Evolutionary conservation across 2,113 vertebrate genomes (phyloP), one percentile per base, ranked within the genome.

Genomic region (Girardinichthys multiradiatus): DNA sequence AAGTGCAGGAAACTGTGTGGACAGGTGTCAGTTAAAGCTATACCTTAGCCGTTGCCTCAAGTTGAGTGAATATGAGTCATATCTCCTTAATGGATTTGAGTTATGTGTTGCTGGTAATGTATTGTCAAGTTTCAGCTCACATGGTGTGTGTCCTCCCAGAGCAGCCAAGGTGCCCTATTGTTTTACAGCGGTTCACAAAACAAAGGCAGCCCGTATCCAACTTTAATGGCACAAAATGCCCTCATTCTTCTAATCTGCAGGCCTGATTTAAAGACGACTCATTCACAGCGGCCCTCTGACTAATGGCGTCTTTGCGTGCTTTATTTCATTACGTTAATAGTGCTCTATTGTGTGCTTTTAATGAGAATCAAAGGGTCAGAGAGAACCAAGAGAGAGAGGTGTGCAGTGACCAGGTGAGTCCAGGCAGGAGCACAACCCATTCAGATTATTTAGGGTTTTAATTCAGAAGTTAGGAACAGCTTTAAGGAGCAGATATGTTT

Each of bases 311-410:
- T 77, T 77, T 12, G 7, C 72, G 73, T 76, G 42, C 75, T 93
- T 93, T 89, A 90, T 86, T 90, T 88, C 80, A 90, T 92, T 90
- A 77, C n/a, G 26, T 78, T 92, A 92, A 92, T 91, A 70, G 86
- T 30, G 70, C 83, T 86, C 80, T 93, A 93, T 91, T 86, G 76
- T 86, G 72, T 73, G 77, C 86, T 66, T 89, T 92, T 90, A 84
- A 87, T 88, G 89, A 82, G 74, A 89, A 85, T 86, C 79, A 67
- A 51, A 81, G 77, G 64, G 63, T 83, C 12, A 57, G 54, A 80
- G 72, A 11, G 72, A 28, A 69, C 69, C 81, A 64, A 79, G 70
- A 45, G 11, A 54, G 51, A 27, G 37, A 21, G n/a, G 54, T 21
- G 14, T 39, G 61, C 33, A 65, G 62, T 71, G 59, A 61, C 57